These are phyloP conservation scores for Ditylenchus weischeri DNA, from an alignment of 2,888 invertebrate species.

Conservation along the genomic window DNA sequence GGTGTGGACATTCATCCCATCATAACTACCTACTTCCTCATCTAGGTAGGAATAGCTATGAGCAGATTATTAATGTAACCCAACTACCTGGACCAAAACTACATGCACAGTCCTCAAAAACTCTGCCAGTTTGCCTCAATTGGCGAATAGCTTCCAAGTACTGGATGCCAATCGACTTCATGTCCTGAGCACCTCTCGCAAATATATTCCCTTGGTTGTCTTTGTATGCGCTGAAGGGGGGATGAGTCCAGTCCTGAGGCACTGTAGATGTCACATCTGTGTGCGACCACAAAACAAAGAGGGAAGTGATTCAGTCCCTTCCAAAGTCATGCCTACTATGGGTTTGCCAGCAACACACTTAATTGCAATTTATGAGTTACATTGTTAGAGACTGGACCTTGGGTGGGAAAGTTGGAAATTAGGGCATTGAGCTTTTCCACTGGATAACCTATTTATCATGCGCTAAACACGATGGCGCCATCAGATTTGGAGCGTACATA, in stretches of 20 bases:
- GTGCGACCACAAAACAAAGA: conserved; percentile 84
- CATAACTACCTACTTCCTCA: conserved; percentile 80
- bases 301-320: conserved; percentile 71
- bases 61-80: background rate
- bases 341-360: conserved; percentile 71
- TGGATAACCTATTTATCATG: too few species aligned
- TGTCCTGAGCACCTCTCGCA: conserved; percentile 77
- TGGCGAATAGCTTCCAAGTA: conserved; percentile 71
- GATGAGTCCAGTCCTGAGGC: conserved; percentile 78
- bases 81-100: conserved; percentile 67
- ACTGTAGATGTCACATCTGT: conserved; percentile 96
- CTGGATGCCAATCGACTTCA: conserved; percentile 77
- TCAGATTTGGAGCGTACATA: too few species aligned
- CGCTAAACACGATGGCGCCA: too few species aligned
- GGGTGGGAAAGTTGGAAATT: too few species aligned
- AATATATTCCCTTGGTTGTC: conserved; percentile 81
- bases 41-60: conserved; percentile 64
- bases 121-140: conserved; percentile 64
- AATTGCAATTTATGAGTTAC: conserved; percentile 3
- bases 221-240: conserved; percentile 82
- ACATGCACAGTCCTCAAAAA: conserved; percentile 69
- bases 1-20: conserved; percentile 76
- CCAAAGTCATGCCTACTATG: conserved; percentile 79
- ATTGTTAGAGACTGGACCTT: too few species aligned
- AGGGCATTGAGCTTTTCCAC: too few species aligned